Conservation (phyloP, 2,888 invertebrate species). For the Gerris lacustris region DNA sequence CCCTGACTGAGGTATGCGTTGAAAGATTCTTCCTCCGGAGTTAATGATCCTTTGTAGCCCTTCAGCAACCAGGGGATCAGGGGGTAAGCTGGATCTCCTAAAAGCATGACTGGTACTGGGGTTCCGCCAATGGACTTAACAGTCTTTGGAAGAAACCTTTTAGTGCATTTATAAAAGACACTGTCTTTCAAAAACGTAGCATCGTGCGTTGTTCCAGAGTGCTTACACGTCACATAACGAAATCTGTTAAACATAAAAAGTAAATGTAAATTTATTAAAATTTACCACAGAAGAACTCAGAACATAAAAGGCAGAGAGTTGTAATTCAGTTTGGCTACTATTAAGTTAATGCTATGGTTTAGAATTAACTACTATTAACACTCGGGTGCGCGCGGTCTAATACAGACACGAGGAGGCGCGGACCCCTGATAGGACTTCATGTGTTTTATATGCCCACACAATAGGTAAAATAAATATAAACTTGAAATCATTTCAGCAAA, state of each 20-base stretch:
- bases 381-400: too few relatives aligned
- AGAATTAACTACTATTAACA: too few relatives aligned
- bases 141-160: constrained; percentile 14
- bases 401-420: too few relatives aligned
- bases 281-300: too few relatives aligned
- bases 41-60: constrained; percentile 21
- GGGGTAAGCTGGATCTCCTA: constrained; percentile 28
- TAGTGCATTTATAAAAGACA: not conserved
- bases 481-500: too few relatives aligned
- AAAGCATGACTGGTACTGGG: constrained; percentile 24
- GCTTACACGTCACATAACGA: not conserved
- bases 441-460: too few relatives aligned
- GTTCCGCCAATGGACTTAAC: constrained; percentile 19
- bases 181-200: not conserved
- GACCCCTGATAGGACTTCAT: too few relatives aligned
- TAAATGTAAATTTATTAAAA: too few relatives aligned
- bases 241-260: not conserved
- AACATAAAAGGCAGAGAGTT: too few relatives aligned
- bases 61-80: constrained; percentile 27
- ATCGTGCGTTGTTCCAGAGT: not conserved
- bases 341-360: too few relatives aligned
- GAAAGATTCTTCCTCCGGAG: constrained; percentile 26
- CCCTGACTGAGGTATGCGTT: constrained; percentile 25
- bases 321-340: too few relatives aligned
- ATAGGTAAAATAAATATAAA: too few relatives aligned